Percentiles rank a stretch among this genome's conserved stretches.
Evolutionary conservation across 2,888 invertebrate species (phyloP).

Genomic region (Sinohyriopsis cumingii): DNA sequence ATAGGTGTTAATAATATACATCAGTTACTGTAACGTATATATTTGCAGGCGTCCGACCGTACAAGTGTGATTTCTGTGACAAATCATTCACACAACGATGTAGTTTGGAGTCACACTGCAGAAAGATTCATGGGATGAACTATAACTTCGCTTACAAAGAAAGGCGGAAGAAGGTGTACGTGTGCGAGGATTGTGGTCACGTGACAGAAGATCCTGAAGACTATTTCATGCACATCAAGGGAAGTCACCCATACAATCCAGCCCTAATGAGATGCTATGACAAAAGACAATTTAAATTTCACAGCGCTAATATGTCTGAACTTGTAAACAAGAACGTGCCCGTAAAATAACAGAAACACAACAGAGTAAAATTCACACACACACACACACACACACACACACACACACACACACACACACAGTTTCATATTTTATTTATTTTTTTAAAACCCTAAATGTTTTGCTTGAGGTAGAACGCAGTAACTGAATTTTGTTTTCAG

Average conservation of each 20-base stretch:
- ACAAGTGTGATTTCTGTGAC: constrained; percentile 98
- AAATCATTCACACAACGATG: constrained; percentile 99
- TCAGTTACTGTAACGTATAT: neutral
- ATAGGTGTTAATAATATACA: neutral
- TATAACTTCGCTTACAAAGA: constrained; percentile 99
- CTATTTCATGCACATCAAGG: constrained; percentile 95
- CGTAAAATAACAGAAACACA: too few species aligned
- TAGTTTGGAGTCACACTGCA: constrained; percentile 97
- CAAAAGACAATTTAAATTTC: constrained; percentile 87
- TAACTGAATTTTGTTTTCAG: too few species aligned
- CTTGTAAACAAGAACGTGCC: too few species aligned
- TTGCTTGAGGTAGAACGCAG: too few species aligned
- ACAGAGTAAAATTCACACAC: too few species aligned
- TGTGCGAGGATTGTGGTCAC: constrained; percentile 99
- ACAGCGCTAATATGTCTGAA: constrained; percentile 1
- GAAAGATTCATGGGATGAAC: constrained; percentile 97
- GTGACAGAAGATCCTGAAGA: constrained; percentile 96
- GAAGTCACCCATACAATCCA: constrained; percentile 78
- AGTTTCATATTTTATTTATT: too few species aligned
- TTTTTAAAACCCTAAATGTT: too few species aligned
- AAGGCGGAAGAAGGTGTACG: constrained; percentile 97
- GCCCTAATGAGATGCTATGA: constrained; percentile 96
- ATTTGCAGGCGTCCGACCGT: constrained; percentile 89
- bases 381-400: too few species aligned
- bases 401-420: too few species aligned